Evolutionary conservation across 2,113 vertebrate genomes (phyloP).

Genomic region (Coptodon bakossiorum): DNA sequence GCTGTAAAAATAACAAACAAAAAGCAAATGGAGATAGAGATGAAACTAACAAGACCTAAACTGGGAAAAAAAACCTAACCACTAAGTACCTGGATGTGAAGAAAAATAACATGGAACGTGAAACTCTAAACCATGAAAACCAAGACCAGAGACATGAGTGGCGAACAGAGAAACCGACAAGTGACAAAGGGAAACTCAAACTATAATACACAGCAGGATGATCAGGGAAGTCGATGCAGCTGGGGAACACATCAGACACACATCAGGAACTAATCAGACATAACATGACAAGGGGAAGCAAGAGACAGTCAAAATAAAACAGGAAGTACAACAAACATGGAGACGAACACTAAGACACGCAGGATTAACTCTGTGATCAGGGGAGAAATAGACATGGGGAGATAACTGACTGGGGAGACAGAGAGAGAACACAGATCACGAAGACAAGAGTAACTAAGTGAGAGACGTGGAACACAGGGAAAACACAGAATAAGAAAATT

Average conservation of each 20-base stretch:
- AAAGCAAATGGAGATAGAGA: not conserved
- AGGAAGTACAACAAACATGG: not conserved
- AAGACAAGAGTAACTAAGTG: not conserved
- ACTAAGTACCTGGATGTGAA: not conserved
- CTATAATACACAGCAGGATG: not conserved
- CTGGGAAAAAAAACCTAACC: rapidly evolving
- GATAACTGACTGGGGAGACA: not conserved
- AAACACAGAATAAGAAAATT: not conserved
- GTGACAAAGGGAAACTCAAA: not conserved
- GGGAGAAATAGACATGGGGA: not conserved
- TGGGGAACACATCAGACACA: not conserved
- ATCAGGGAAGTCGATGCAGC: not conserved
- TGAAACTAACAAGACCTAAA: not conserved
- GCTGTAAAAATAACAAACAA: not conserved
- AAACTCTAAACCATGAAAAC: not conserved
- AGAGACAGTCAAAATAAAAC: not conserved
- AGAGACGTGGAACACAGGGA: not conserved
- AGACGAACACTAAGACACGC: not conserved
- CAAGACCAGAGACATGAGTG: not conserved
- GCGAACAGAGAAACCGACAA: not conserved
- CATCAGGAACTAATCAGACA: not conserved
- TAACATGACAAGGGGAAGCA: not conserved
- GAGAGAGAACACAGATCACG: not conserved
- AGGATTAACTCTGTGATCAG: not conserved
- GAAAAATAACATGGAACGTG: not conserved